Conservation (phyloP, 2,888 invertebrate genomes). For the Sarcophaga carnaria region DNA sequence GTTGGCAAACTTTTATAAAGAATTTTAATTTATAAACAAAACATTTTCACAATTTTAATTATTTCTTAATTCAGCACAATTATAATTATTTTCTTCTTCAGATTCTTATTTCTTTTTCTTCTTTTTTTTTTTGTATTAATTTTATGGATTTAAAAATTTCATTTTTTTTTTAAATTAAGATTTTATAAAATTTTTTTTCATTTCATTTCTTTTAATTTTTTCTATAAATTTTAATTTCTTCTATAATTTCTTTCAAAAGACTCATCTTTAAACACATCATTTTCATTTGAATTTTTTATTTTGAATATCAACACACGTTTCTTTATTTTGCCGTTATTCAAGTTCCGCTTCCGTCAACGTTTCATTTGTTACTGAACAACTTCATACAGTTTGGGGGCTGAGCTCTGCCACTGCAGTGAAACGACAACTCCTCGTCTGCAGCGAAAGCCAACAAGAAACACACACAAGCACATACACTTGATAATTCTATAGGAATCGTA, state of each 20-base stretch:
- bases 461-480: not conserved
- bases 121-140: constrained; percentile 28
- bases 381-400: constrained; percentile 58
- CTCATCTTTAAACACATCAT: constrained; percentile 28
- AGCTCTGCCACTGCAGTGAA: constrained; percentile 56
- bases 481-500: not conserved
- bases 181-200: constrained; percentile 20
- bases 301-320: constrained; percentile 54
- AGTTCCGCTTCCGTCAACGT: constrained; percentile 72
- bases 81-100: constrained; percentile 45
- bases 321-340: constrained; percentile 60
- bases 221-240: not conserved
- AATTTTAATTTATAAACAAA: constrained; percentile 13
- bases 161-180: not conserved
- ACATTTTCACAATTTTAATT: constrained; percentile 12
- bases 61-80: constrained; percentile 1
- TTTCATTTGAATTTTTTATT: constrained; percentile 14
- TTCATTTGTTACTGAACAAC: constrained; percentile 72
- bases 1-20: no score
- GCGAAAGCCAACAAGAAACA: constrained; percentile 26
- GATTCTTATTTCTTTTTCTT: constrained; percentile 34
- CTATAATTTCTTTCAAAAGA: constrained; percentile 8
- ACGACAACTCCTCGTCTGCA: constrained; percentile 46
- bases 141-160: not conserved
- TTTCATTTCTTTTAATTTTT: not conserved